Conservation (phyloP, 2,888 invertebrate genomes). For the Oligia latruncula region DNA sequence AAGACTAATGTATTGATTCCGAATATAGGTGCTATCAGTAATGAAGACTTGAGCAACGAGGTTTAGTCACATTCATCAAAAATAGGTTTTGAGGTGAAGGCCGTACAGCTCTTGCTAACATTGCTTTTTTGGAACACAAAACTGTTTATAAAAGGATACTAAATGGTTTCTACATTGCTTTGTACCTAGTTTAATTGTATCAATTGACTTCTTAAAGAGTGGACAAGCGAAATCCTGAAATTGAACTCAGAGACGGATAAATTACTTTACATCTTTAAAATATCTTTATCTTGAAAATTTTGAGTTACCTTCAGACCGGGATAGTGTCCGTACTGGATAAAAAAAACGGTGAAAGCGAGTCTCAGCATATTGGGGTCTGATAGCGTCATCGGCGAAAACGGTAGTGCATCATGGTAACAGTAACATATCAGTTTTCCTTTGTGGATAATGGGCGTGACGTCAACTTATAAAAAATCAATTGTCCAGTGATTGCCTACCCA, state of each 20-base stretch:
- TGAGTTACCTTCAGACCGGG: neutral
- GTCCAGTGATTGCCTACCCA: constrained; percentile 65
- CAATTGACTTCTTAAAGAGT: neutral
- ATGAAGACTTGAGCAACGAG: constrained; percentile 73
- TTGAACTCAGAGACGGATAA: neutral
- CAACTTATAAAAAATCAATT: constrained; percentile 55
- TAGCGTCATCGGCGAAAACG: constrained; percentile 49
- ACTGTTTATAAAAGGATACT: constrained; percentile 42
- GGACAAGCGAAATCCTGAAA: neutral
- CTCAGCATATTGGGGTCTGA: constrained; percentile 40
- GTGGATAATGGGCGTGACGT: constrained; percentile 48
- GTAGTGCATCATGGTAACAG: constrained; percentile 37
- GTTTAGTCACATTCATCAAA: constrained; percentile 78
- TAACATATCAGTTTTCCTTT: constrained; percentile 44
- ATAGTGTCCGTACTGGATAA: constrained; percentile 17
- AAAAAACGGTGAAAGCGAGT: constrained; percentile 30
- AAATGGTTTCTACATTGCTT: constrained; percentile 30
- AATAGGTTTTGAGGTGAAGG: constrained; percentile 85
- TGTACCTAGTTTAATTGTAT: constrained; percentile 19
- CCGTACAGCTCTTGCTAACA: constrained; percentile 63
- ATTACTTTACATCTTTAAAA: neutral
- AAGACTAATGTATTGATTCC: constrained; percentile 39
- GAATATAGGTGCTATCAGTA: constrained; percentile 71
- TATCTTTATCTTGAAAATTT: neutral
- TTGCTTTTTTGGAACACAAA: constrained; percentile 56